Evolutionary conservation across 2,113 vertebrate species (phyloP).

Genomic region (Lamprotornis superbus): DNA sequence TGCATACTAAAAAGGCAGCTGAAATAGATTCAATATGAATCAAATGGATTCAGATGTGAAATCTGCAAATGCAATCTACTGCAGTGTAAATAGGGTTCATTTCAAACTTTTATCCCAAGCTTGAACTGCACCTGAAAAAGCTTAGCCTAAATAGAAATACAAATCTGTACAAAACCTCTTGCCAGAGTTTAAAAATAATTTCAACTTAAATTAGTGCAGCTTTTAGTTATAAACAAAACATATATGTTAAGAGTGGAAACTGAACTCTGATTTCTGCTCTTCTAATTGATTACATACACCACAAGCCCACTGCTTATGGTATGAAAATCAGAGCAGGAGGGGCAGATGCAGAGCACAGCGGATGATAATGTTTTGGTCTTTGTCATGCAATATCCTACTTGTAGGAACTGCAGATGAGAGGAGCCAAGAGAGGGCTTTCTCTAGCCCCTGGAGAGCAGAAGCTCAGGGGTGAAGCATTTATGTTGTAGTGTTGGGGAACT

Average conservation of each 20-base stretch:
- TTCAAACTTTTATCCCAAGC: not conserved
- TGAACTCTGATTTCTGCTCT: not conserved
- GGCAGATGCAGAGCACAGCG: not conserved
- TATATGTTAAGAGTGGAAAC: not conserved
- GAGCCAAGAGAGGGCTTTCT: not conserved
- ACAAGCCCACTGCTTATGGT: not conserved
- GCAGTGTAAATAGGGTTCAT: not conserved
- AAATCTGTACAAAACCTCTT: not conserved
- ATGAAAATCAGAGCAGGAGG: not conserved
- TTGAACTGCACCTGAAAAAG: conserved; percentile 35
- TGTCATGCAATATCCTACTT: not conserved
- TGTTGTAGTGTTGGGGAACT: not conserved
- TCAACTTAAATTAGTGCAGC: not conserved
- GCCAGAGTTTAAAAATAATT: not conserved
- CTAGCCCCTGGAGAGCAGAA: not conserved
- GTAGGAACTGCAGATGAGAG: not conserved
- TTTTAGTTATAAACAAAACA: not conserved
- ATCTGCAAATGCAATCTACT: conserved; percentile 20
- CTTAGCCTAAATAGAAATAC: conserved; percentile 4
- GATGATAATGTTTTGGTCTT: not conserved
- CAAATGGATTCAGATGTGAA: conserved; percentile 29
- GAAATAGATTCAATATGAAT: conserved; percentile 35
- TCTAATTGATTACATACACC: not conserved
- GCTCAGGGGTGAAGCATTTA: not conserved
- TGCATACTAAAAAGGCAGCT: not conserved